Percentiles rank a stretch among this genome's conserved stretches.
These are phyloP conservation scores for Dysidea cf. avara DNA, from an alignment of 37 sponge, comb jelly and placozoan genomes.

Conservation along the genomic window DNA sequence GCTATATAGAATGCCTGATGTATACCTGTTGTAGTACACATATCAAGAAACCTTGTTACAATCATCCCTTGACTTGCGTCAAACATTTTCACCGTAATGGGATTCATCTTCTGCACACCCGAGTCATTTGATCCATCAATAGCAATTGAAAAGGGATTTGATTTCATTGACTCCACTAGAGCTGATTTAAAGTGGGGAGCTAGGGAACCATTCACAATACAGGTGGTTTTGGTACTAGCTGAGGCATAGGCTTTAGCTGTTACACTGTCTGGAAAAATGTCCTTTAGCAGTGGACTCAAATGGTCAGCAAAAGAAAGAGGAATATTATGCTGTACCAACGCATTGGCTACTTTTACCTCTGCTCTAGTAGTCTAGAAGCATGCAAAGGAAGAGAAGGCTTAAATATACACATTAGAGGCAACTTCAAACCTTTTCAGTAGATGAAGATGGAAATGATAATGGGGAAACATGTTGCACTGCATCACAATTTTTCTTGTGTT, in stretches of 20 bases:
- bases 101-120: slow-evolving; percentile 63
- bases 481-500: slow-evolving; percentile 22
- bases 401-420: neutral
- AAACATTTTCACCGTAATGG: slow-evolving; percentile 50
- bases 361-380: slow-evolving; percentile 30
- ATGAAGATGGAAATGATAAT: neutral
- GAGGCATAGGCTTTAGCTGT: slow-evolving; percentile 38
- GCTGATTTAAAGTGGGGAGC: slow-evolving; percentile 31
- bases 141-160: slow-evolving; percentile 37
- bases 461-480: neutral
- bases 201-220: slow-evolving; percentile 68
- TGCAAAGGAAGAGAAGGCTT: neutral
- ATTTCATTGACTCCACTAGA: slow-evolving; percentile 44
- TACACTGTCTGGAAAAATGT: slow-evolving; percentile 46
- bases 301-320: slow-evolving; percentile 58
- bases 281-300: slow-evolving; percentile 37
- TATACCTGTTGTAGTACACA: slow-evolving; percentile 51
- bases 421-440: neutral
- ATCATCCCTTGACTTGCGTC: slow-evolving; percentile 13
- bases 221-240: slow-evolving; percentile 56
- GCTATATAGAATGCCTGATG: too few species aligned
- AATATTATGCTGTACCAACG: slow-evolving; percentile 41
- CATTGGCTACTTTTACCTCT: slow-evolving; percentile 49
- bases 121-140: slow-evolving; percentile 73
- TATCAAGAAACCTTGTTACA: slow-evolving; percentile 43